These are phyloP conservation scores for Drosophila nigricruria DNA, from an alignment of 2,888 invertebrate genomes.

Conservation along the genomic window DNA sequence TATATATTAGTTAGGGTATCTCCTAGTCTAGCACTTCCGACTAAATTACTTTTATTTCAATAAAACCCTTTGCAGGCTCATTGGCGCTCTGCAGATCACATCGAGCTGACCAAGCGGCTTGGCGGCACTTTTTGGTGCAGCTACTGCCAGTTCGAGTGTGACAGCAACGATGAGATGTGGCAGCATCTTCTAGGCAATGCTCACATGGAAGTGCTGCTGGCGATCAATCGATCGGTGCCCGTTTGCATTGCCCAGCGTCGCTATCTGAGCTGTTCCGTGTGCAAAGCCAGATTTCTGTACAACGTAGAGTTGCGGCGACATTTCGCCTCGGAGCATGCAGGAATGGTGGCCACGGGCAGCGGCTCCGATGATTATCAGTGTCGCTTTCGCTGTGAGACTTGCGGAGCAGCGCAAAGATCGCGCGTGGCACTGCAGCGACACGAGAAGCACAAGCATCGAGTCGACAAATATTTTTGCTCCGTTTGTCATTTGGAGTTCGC, in stretches of 20 bases:
- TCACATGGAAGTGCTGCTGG: slow-evolving; percentile 90
- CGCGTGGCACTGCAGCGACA: slow-evolving; percentile 89
- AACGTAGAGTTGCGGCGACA: slow-evolving; percentile 89
- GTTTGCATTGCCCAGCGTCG: slow-evolving; percentile 90
- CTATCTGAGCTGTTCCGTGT: slow-evolving; percentile 88
- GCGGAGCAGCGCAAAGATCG: slow-evolving; percentile 87
- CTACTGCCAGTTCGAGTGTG: slow-evolving; percentile 90
- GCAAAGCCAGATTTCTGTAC: slow-evolving; percentile 89
- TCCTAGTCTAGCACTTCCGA: neutral
- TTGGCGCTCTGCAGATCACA: slow-evolving; percentile 90
- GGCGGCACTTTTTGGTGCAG: slow-evolving; percentile 90
- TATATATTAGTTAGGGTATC: neutral
- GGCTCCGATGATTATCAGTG: slow-evolving; percentile 89
- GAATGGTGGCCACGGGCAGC: slow-evolving; percentile 86
- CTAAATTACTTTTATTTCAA: too few species aligned
- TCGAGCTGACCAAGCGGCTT: slow-evolving; percentile 81
- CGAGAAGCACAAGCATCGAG: slow-evolving; percentile 87
- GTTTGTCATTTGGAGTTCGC: slow-evolving; percentile 89
- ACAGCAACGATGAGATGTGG: slow-evolving; percentile 88
- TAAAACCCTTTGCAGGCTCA: slow-evolving; percentile 88
- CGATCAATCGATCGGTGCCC: slow-evolving; percentile 92
- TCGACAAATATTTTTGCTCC: slow-evolving; percentile 88
- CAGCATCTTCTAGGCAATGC: slow-evolving; percentile 88
- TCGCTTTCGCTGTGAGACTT: slow-evolving; percentile 88
- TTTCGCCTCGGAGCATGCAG: slow-evolving; percentile 86